Percentiles rank a stretch among this genome's conserved stretches.
Conservation (phyloP, 2,888 invertebrate genomes). For the Rhamphomyia laevipes region DNA sequence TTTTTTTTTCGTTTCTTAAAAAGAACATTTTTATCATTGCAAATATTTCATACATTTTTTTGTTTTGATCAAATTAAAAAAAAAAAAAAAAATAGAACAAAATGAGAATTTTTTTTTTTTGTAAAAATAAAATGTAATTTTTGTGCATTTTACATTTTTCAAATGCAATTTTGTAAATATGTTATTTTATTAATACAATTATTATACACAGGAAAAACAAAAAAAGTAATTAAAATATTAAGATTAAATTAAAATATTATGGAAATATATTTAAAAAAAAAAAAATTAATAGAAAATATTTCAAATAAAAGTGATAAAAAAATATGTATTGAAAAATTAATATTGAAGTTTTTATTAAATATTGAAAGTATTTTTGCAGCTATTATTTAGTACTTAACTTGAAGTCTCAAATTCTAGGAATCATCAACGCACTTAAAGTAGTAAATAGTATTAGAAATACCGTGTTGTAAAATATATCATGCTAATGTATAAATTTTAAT, state of each 20-base stretch:
- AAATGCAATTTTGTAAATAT: too few species aligned
- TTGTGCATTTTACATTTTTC: too few species aligned
- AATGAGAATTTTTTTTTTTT: too few species aligned
- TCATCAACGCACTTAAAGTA: too few species aligned
- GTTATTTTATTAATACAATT: neutral
- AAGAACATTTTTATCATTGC: neutral
- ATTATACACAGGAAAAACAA: neutral
- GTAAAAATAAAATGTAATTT: too few species aligned
- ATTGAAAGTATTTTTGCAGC: neutral
- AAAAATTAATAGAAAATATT: neutral
- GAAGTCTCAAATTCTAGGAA: too few species aligned
- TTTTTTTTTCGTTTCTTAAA: neutral
- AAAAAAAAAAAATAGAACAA: neutral
- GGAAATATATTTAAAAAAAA: neutral
- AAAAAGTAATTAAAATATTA: neutral
- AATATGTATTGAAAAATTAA: neutral
- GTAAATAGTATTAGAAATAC: too few species aligned
- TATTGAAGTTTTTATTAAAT: neutral
- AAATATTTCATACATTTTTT: neutral
- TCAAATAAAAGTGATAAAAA: neutral
- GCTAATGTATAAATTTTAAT: too few species aligned
- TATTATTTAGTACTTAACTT: too few species aligned
- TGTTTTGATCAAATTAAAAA: too few species aligned
- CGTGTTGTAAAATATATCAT: too few species aligned
- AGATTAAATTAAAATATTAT: neutral